phyloP scores from a whole-genome alignment of 1,140 invertebrate genomes.

The Sarcophaga peregrina region DNA sequence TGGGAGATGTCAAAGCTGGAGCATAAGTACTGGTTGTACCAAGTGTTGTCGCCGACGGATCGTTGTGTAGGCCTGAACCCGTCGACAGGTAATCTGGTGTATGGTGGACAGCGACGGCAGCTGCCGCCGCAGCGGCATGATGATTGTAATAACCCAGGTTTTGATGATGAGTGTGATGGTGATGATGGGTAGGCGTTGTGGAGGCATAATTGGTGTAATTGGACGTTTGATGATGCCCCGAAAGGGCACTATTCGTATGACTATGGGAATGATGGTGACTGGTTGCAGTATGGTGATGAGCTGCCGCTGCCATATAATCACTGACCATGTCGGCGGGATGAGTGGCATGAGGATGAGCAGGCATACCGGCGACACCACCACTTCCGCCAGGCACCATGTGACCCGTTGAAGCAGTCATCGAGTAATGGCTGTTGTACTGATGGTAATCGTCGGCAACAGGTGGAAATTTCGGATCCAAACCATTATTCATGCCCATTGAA shows the following conservation, averaged over 20 bases:
- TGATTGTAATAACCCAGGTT: slow-evolving; percentile 61
- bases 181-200: slow-evolving; percentile 64
- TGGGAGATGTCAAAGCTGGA: slow-evolving; percentile 56
- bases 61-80: slow-evolving; percentile 57
- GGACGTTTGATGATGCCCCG: slow-evolving; percentile 60
- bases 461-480: slow-evolving; percentile 65
- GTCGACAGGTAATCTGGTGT: slow-evolving; percentile 59
- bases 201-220: slow-evolving; percentile 62
- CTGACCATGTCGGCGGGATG: slow-evolving; percentile 65
- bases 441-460: slow-evolving; percentile 65
- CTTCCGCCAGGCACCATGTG: slow-evolving; percentile 55
- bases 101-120: slow-evolving; percentile 54
- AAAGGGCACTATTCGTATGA: slow-evolving; percentile 61
- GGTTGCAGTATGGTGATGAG: slow-evolving; percentile 60
- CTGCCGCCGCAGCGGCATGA: slow-evolving; percentile 51
- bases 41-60: slow-evolving; percentile 42
- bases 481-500: slow-evolving; percentile 64
- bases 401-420: slow-evolving; percentile 62
- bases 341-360: slow-evolving; percentile 59
- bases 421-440: slow-evolving; percentile 64
- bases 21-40: slow-evolving; percentile 52
- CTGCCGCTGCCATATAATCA: slow-evolving; percentile 62
- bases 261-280: slow-evolving; percentile 59
- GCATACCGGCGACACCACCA: slow-evolving; percentile 49
- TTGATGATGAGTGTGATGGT: slow-evolving; percentile 54